phyloP scores from a whole-genome alignment of 2,113 vertebrate genomes.

The Corydoras sp. region DNA sequence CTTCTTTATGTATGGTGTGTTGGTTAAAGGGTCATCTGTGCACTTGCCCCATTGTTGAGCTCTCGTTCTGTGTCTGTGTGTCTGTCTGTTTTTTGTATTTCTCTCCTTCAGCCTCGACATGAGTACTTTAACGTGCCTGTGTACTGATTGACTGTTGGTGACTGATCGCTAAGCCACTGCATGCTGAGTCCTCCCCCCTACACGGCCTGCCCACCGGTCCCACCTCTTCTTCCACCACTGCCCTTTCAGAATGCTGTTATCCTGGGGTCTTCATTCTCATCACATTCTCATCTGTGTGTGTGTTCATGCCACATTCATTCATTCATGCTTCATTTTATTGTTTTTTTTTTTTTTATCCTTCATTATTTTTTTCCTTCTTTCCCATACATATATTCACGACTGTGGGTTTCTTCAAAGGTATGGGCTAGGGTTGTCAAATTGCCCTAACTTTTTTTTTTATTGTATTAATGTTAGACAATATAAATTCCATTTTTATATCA shows the following conservation, averaged over 20 bases:
- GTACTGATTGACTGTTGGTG: slow-evolving; percentile 87
- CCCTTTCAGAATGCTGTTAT: slow-evolving; percentile 31
- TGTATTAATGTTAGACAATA: too few species aligned
- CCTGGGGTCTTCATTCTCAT: slow-evolving; percentile 39
- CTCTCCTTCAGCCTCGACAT: slow-evolving; percentile 90
- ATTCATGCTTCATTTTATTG: neutral
- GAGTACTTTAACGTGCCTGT: slow-evolving; percentile 99
- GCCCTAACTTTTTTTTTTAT: too few species aligned
- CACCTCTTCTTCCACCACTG: slow-evolving; percentile 47
- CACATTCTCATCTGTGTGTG: neutral
- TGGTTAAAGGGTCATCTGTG: slow-evolving; percentile 5
- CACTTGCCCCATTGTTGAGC: slow-evolving; percentile 27
- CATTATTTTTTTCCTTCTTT: neutral
- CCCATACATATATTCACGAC: neutral
- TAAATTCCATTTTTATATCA: too few species aligned
- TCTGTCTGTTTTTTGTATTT: slow-evolving; percentile 68
- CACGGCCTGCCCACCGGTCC: slow-evolving; percentile 42
- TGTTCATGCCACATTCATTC: slow-evolving; percentile 4
- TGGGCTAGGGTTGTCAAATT: too few species aligned
- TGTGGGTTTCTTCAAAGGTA: too few species aligned
- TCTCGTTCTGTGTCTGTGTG: slow-evolving; percentile 40
- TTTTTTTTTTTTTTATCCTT: neutral
- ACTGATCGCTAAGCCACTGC: slow-evolving; percentile 46
- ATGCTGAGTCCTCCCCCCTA: slow-evolving; percentile 53
- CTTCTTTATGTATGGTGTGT: neutral